phyloP scores from a whole-genome alignment of 37 sponge, comb jelly and placozoan genomes.

The Beroe forskalii region DNA sequence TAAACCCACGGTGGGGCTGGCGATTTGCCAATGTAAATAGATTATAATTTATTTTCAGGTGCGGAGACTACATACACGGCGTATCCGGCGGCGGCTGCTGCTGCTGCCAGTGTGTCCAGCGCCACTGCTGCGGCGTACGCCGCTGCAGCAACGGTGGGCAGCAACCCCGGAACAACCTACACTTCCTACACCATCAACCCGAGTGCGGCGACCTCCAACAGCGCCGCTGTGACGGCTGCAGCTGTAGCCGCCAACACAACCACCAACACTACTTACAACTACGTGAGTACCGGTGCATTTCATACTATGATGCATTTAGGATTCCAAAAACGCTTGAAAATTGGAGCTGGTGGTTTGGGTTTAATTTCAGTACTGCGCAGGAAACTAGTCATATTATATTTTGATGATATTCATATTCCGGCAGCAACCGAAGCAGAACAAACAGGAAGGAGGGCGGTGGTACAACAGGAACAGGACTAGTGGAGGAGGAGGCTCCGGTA shows the following conservation, averaged over 20 bases:
- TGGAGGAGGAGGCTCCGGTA: background rate
- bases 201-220: background rate
- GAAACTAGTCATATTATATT: no score
- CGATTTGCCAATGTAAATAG: no score
- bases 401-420: no score
- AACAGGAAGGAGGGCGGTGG: background rate
- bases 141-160: background rate
- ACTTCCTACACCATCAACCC: conserved; percentile 31
- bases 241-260: background rate
- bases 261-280: conserved; percentile 34
- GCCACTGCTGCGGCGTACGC: background rate
- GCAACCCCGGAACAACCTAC: conserved; percentile 17
- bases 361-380: no score
- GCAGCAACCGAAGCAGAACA: conserved; percentile 7
- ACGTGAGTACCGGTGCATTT: conserved; percentile 20
- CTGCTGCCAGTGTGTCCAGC: background rate
- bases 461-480: background rate
- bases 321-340: background rate
- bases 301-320: no score
- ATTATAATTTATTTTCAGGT: conserved; percentile 36
- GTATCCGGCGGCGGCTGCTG: background rate
- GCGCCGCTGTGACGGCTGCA: background rate
- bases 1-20: no score
- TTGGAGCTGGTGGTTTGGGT: no score
- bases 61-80: conserved; percentile 28